Conservation (phyloP, 2,888 invertebrate genomes). For the Nomada fabriciana region DNA sequence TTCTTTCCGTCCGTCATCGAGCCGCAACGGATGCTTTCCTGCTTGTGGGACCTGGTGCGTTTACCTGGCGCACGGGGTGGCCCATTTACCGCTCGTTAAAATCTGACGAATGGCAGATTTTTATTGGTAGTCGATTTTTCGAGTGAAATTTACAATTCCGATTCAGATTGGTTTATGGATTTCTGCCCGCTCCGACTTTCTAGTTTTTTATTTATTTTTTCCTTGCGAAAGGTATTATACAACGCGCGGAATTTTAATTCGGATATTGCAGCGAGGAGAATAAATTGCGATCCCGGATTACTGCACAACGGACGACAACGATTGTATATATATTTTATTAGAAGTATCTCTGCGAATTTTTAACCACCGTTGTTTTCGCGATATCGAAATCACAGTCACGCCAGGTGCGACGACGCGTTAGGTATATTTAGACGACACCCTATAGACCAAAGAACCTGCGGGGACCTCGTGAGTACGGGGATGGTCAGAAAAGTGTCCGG, state of each 20-base stretch:
- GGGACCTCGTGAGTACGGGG: slow-evolving; percentile 59
- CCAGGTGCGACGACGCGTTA: slow-evolving; percentile 43
- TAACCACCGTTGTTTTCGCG: not conserved
- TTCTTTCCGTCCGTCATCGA: not conserved
- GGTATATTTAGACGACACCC: slow-evolving; percentile 51
- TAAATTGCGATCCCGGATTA: no score
- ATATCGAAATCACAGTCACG: not conserved
- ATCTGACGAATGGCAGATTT: slow-evolving; percentile 15
- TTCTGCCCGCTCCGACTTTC: no score
- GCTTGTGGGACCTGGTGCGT: slow-evolving; percentile 60
- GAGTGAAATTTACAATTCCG: not conserved
- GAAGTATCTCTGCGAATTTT: not conserved
- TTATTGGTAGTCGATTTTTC: not conserved
- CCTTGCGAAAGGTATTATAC: no score
- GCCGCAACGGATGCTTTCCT: slow-evolving; percentile 62
- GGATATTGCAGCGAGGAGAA: no score
- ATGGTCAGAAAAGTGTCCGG: slow-evolving; percentile 81
- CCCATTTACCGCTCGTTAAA: slow-evolving; percentile 59
- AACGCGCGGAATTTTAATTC: no score
- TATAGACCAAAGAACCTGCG: slow-evolving; percentile 54
- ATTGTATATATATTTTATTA: no score
- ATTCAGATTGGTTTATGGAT: no score
- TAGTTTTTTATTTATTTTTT: no score
- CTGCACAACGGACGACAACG: no score
- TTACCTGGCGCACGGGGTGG: slow-evolving; percentile 67